These are phyloP conservation scores for Idaea aversata DNA, from an alignment of 2,888 invertebrate genomes.

Conservation along the genomic window DNA sequence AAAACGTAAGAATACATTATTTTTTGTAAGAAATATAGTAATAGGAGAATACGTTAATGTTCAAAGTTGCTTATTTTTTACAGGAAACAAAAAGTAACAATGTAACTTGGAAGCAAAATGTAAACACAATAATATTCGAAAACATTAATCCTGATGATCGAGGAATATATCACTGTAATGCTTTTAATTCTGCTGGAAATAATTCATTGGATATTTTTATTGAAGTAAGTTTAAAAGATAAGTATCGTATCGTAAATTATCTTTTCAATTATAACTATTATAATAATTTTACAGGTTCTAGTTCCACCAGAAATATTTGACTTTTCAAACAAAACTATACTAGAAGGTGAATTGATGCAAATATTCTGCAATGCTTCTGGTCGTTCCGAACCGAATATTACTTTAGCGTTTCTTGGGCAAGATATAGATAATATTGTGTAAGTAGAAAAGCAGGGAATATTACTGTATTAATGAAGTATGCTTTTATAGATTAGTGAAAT, in stretches of 20 bases:
- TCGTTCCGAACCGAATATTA: slow-evolving; percentile 49
- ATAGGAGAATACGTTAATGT: background rate
- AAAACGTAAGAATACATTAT: slow-evolving; percentile 9
- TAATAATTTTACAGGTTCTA: slow-evolving; percentile 45
- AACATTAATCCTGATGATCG: slow-evolving; percentile 44
- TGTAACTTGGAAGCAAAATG: slow-evolving; percentile 40
- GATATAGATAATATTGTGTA: slow-evolving; percentile 40
- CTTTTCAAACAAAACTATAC: slow-evolving; percentile 47
- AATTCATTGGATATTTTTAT: slow-evolving; percentile 40
- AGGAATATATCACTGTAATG: slow-evolving; percentile 60
- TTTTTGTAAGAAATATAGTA: background rate
- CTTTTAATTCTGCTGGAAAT: slow-evolving; percentile 51
- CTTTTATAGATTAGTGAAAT: background rate
- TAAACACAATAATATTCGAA: slow-evolving; percentile 50
- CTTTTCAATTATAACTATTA: slow-evolving; percentile 4
- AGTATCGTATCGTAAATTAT: background rate
- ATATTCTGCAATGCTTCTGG: slow-evolving; percentile 57
- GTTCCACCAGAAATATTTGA: slow-evolving; percentile 48
- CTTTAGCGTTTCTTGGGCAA: slow-evolving; percentile 43
- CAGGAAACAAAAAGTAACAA: slow-evolving; percentile 11
- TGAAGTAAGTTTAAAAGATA: slow-evolving; percentile 37
- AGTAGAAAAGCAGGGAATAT: slow-evolving; percentile 7
- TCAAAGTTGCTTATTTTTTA: background rate
- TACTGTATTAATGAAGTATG: slow-evolving; percentile 7
- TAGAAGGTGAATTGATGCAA: slow-evolving; percentile 46